Conservation (phyloP, 2,797 vertebrate species). For the Sebastes dallii region DNA sequence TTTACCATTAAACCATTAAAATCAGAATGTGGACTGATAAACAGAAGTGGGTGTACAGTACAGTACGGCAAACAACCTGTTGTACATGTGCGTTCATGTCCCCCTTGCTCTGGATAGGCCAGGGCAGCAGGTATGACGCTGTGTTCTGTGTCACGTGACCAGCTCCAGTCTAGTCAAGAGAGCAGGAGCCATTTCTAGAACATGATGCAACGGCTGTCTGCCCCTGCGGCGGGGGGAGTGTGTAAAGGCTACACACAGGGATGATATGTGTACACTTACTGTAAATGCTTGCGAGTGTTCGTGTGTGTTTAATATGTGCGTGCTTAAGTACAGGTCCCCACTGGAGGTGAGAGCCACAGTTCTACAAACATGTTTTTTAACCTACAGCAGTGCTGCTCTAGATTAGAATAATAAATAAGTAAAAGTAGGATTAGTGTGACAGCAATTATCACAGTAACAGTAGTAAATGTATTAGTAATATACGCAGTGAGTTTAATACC, state of each 20-base stretch:
- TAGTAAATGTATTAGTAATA: too few species aligned
- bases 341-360: not conserved
- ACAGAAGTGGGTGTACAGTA: not conserved
- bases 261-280: slow-evolving; percentile 7
- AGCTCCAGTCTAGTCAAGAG: slow-evolving; percentile 46
- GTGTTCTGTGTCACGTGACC: slow-evolving; percentile 40
- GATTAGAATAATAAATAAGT: not conserved
- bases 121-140: slow-evolving; percentile 34
- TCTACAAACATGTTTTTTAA: slow-evolving; percentile 6
- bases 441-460: not conserved
- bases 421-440: not conserved
- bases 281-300: slow-evolving; percentile 28
- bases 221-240: not conserved
- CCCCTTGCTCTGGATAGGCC: slow-evolving; percentile 19
- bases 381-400: not conserved
- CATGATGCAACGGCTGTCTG: slow-evolving; percentile 56
- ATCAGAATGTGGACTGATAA: slow-evolving; percentile 5
- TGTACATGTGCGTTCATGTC: slow-evolving; percentile 25
- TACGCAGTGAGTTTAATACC: not conserved
- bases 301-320: slow-evolving; percentile 15
- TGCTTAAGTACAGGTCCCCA: slow-evolving; percentile 1
- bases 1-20: not conserved
- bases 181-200: slow-evolving; percentile 62
- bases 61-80: slow-evolving; percentile 6
- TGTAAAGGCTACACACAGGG: not conserved